Base-by-base conservation (phyloP, 2,888 invertebrate genomes). In the Ctenicera cuprea region DNA sequence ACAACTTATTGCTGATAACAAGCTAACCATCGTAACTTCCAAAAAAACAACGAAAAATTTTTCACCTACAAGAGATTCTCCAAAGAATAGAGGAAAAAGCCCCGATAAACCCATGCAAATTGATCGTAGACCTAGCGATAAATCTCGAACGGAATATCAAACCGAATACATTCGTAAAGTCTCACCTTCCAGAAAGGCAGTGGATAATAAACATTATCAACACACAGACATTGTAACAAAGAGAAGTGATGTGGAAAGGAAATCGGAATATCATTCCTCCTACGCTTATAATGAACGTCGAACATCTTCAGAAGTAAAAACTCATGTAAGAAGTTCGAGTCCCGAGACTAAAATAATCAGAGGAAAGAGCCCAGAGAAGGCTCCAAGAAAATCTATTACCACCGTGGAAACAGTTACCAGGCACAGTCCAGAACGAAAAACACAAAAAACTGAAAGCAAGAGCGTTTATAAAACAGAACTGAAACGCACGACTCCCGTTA, bases 1-100 rank as follows among this genome's bases (percentile, higher is more conserved):
- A 83, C 92, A 92, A 80, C 88, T 90, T 77, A 88, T 89, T 54
- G 76, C 82, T 9, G 87, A 87, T 77, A 85, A 83, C 41, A 85
- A 79, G 70, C 75, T 85, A 11, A 77, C 79, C 14, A 78, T 66
- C 18, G 80, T 82, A 22, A 79, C 82, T 18, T 74, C 68, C 3
- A 81, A 79, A 71, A 82, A 81, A 73, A 80, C 75, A 45, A 64
- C 62, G 2, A 70, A 50, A 50, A 72, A 38, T 1, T 5, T 38
- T 20, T 59, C 59, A 12, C 59, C 59, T 3, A 59, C 66, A 43
- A 65, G 22, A 81, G 80, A 65, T 16, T 30, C 30, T 2, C 37
- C 22, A 68, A 45, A 50, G 48, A n/a, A 45, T 38, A 64, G 22
- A 81, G 80, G 64, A 87, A 82, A 76, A 76, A 87, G 68, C 82